phyloP scores from a whole-genome alignment of 2,113 vertebrate species.

The Melanerpes formicivorus region DNA sequence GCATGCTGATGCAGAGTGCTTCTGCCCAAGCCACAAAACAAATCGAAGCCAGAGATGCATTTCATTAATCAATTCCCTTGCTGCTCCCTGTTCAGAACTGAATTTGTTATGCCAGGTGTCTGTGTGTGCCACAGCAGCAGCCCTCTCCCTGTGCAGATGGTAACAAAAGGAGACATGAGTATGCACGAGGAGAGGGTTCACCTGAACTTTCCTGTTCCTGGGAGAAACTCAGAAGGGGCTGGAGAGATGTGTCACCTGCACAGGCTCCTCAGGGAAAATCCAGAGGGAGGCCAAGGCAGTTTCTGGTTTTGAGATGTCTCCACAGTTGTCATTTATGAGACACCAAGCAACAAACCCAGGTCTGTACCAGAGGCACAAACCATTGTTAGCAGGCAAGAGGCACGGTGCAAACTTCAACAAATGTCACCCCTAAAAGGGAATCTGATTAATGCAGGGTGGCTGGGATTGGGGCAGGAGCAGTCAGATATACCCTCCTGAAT shows the following conservation, averaged over 20 bases:
- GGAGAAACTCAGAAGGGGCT: background rate
- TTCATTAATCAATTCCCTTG: constrained; percentile 5
- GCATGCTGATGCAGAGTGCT: constrained; percentile 42
- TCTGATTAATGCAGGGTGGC: background rate
- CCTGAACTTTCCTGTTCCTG: background rate
- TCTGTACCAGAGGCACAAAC: background rate
- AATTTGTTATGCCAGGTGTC: background rate
- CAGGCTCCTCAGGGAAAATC: background rate
- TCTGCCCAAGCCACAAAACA: constrained; percentile 16
- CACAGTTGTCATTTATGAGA: background rate
- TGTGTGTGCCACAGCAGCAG: background rate
- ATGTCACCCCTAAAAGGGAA: background rate
- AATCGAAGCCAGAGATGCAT: background rate
- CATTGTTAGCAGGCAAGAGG: background rate
- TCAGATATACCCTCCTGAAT: background rate
- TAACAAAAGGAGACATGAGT: background rate
- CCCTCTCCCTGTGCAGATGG: background rate
- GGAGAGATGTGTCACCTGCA: background rate
- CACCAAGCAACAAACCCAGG: background rate
- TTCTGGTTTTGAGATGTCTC: background rate
- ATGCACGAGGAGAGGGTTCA: background rate
- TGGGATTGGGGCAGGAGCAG: background rate
- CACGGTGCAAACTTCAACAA: background rate
- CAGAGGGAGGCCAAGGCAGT: background rate
- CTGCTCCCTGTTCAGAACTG: background rate